Evolutionary conservation across 2,797 vertebrate genomes (phyloP).

Genomic region (Bradypus variegatus): DNA sequence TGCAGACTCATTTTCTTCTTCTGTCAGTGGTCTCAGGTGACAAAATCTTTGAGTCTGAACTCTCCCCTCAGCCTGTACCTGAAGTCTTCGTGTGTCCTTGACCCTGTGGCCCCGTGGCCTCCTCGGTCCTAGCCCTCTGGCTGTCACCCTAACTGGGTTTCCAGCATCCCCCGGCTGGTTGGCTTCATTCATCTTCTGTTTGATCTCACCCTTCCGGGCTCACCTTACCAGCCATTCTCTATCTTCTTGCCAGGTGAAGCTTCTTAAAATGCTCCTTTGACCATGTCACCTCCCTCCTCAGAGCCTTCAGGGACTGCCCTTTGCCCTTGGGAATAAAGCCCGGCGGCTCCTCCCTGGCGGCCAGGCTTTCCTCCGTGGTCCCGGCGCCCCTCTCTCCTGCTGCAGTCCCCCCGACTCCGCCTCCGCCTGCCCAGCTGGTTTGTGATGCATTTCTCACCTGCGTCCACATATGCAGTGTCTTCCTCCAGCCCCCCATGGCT

Average conservation of each 20-base stretch:
- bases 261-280: not conserved
- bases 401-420: not conserved
- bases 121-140: not conserved
- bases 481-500: not conserved
- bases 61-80: not conserved
- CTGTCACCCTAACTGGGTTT: not conserved
- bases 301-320: not conserved
- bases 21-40: not conserved
- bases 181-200: fast-evolving
- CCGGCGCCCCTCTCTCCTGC: not conserved
- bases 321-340: not conserved
- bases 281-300: not conserved
- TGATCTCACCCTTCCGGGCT: not conserved
- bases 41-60: not conserved
- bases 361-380: not conserved
- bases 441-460: fast-evolving
- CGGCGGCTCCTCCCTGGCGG: not conserved
- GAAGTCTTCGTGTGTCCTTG: fast-evolving
- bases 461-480: fast-evolving
- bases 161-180: not conserved
- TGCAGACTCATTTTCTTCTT: not conserved
- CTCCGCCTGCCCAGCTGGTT: too few relatives aligned
- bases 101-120: fast-evolving
- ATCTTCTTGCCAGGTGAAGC: not conserved
- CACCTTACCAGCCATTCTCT: not conserved